Base-by-base conservation (phyloP, 2,888 invertebrate genomes). In the Drosophila paucipuncta region DNA sequence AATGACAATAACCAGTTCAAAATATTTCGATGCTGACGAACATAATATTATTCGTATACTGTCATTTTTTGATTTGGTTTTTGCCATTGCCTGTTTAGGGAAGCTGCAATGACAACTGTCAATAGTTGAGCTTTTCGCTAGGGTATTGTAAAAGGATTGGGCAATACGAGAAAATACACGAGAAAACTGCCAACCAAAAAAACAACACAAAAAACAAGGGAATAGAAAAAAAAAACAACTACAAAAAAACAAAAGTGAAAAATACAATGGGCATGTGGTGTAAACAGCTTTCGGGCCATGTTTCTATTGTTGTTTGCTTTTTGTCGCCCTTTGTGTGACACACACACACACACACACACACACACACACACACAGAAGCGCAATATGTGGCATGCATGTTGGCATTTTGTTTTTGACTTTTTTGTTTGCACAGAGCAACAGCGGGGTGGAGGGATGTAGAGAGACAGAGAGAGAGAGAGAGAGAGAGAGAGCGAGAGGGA, bases 281-380 rank as follows among this genome's bases (percentile, higher is more conserved):
- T 80, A 80, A 80, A 79, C 80, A 76, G 79, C 70, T 78, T 72
- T 75, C 53, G 68, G 74, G 70, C 74, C 74, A 60, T 80, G 80
- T 80, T 77, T 65, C 77, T 74, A 77, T 81, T 80, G 81, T 81
- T 80, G 74, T 76, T 81, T 77, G 80, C 66, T 69, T 77, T 77
- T 69, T 77, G 78, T 66, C 68, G 77, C 78, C 63, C 67, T 66
- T 64, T 68, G 78, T 74, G 60, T 66, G 59, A 59, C 65, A 73
- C 60, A 59, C 58, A 54, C 64, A 53, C 37, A 59, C 53, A 65
- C 43, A 67, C 62, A 64, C 33, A 28, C 39, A 18, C 39, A 55
- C 53, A 65, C 54, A 63, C 59, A 67, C 35, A 37, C 25, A 57
- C 10, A 54, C 54, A 39, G 7, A n/a, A 28, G 39, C 4, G 13